Evolutionary conservation across 1,140 invertebrate genomes (phyloP).

Genomic region (Aplysia californica): DNA sequence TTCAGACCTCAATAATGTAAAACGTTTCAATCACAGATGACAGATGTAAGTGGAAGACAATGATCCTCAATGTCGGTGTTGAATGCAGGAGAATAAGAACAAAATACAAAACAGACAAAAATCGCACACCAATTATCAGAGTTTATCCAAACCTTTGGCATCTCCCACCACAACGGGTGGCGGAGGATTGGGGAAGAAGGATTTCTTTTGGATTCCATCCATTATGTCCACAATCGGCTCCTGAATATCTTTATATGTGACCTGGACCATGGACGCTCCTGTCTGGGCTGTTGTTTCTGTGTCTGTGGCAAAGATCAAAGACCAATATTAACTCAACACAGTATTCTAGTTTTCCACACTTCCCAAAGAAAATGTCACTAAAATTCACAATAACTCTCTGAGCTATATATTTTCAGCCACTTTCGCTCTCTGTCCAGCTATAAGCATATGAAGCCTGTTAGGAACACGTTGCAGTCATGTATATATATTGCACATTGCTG

Average conservation of each 20-base stretch:
- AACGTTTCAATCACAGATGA: neutral
- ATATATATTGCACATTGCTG: too few relatives aligned
- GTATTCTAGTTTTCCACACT: too few relatives aligned
- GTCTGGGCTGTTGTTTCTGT: slow-evolving; percentile 70
- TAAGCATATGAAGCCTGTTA: too few relatives aligned
- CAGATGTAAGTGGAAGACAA: neutral
- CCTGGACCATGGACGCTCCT: slow-evolving; percentile 72
- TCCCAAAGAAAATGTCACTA: too few relatives aligned
- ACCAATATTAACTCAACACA: too few relatives aligned
- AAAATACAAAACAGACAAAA: neutral
- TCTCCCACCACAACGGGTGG: slow-evolving; percentile 47
- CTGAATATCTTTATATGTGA: slow-evolving; percentile 73
- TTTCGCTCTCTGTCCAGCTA: too few relatives aligned
- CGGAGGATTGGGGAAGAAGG: slow-evolving; percentile 44
- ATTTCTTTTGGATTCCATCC: slow-evolving; percentile 44
- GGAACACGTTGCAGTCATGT: too few relatives aligned
- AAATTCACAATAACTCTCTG: too few relatives aligned
- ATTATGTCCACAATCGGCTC: slow-evolving; percentile 72
- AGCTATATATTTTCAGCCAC: too few relatives aligned
- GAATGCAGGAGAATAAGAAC: neutral
- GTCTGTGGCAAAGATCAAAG: slow-evolving; percentile 3
- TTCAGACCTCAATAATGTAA: neutral
- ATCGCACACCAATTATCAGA: neutral
- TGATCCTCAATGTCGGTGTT: neutral
- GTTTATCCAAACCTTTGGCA: slow-evolving; percentile 45